Evolutionary conservation across 1,140 invertebrate species (phyloP), one percentile per base, ranked within the genome.

Genomic region (Musca vetustissima): DNA sequence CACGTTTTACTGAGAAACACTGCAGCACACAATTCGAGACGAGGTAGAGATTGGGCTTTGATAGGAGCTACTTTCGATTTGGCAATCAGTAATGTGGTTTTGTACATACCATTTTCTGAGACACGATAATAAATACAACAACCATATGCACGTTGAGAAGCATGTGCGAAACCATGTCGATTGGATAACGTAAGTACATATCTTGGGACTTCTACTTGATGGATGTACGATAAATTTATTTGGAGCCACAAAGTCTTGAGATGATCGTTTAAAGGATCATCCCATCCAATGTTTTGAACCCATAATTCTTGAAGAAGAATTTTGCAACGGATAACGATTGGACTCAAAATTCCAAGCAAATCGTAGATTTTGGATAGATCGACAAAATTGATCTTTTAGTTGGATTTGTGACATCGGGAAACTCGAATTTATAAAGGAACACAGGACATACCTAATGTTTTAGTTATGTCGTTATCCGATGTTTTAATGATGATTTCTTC

Each of bases 91-190:
- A n/a, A n/a, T n/a, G n/a, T n/a, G n/a, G n/a, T n/a, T n/a, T n/a
- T n/a, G n/a, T n/a, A n/a, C n/a, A n/a, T n/a, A n/a, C n/a, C n/a
- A n/a, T n/a, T n/a, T n/a, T n/a, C n/a, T n/a, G n/a, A n/a, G n/a
- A n/a, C n/a, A n/a, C n/a, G n/a, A n/a, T n/a, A n/a, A n/a, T 49
- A 70, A 14, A 70, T 52, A 22, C 55, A 67, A 32, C 69, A 70
- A 14, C 66, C 69, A 59, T 70, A 70, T 36, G 69, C 65, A 2
- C 66, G 19, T 64, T 64, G 17, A 6, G 69, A 67, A 17, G 69
- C 65, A 47, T 70, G 57, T 19, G 64, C 55, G 49, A 70, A 66
- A 15, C 69, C 69, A 59, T 11, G 17, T 15, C 19, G 4, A n/a
- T 28, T 19, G 15, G 9, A 3, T 17, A 28, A 53, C 7, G 53